phyloP scores from a whole-genome alignment of 2,797 vertebrate genomes.

The Valencia hispanica region DNA sequence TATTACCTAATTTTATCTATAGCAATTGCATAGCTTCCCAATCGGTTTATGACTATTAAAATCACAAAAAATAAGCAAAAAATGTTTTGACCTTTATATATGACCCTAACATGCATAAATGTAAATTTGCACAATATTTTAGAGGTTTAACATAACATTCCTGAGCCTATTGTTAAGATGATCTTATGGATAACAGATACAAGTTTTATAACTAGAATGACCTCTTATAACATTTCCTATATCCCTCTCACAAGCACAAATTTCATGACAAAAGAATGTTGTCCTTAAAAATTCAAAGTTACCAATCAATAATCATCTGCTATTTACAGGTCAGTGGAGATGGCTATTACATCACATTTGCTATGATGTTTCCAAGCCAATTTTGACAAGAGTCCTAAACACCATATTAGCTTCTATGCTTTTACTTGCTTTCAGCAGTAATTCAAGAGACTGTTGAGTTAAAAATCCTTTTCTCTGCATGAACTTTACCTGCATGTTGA shows the following conservation, averaged over 20 bases:
- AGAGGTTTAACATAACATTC: background rate
- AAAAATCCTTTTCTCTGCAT: constrained; percentile 1
- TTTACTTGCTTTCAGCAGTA: constrained; percentile 7
- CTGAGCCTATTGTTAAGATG: background rate
- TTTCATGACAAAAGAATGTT: background rate
- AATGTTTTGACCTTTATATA: too few species aligned
- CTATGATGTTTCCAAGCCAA: constrained; percentile 6
- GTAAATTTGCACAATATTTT: background rate
- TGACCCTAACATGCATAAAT: background rate
- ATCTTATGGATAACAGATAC: background rate
- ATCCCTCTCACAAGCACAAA: background rate
- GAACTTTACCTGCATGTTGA: constrained; percentile 32
- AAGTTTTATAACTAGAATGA: background rate
- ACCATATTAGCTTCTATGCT: background rate
- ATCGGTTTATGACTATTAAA: background rate
- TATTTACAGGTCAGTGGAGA: background rate
- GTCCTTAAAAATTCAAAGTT: background rate
- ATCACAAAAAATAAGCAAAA: background rate
- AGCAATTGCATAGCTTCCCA: too few species aligned
- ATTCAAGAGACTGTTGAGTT: constrained; percentile 13
- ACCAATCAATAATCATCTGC: background rate
- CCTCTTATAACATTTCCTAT: background rate
- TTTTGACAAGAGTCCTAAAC: background rate
- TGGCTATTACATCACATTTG: background rate
- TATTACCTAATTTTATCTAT: too few species aligned